Evolutionary conservation across 2,888 invertebrate genomes (phyloP), one percentile per base, ranked within the genome.

Genomic region (Lobophora halterata): DNA sequence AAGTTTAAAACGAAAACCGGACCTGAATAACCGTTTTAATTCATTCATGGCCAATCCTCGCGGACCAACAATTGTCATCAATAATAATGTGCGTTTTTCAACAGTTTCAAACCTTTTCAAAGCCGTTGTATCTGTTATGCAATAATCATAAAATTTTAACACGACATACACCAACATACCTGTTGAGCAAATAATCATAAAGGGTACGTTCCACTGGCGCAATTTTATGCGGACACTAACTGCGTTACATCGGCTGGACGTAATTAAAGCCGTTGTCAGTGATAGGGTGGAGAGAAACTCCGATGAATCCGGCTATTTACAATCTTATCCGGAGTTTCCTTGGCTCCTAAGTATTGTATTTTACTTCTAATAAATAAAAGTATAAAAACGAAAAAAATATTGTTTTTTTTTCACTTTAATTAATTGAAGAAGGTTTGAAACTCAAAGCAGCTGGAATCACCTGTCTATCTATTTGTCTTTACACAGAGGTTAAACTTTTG

Each of bases 141-240:
- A 45, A 49, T 49, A 40, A 43, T 49, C 44, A 44, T 52, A 14
- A 49, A 52, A 52, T 43, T 47, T 41, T 43, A 49, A 43, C 24
- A 34, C 45, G 33, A 26, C 42, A 49, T 39, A 41, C 35, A 33
- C 17, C 28, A 28, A 32, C 20, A 32, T 67, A 78, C 78, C 71
- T 77, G 75, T 78, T 79, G 76, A 73, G 56, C 70, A 69, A 73
- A 78, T 73, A 77, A 75, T 70, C 70, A 73, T 77, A 79, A 77
- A 77, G 59, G 51, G 58, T 55, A 46, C 42, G 52, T 58, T 40
- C 48, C 42, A 49, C 46, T 38, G 52, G 44, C 34, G 44, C 44
- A 44, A 45, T 51, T 48, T 45, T 45, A 40, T 29, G 37, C 30
- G 46, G 46, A 43, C 50, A 45, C 37, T 51, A 46, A 50, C 42